Base-by-base conservation (phyloP, 2,888 invertebrate species). In the Danaus chrysippus region DNA sequence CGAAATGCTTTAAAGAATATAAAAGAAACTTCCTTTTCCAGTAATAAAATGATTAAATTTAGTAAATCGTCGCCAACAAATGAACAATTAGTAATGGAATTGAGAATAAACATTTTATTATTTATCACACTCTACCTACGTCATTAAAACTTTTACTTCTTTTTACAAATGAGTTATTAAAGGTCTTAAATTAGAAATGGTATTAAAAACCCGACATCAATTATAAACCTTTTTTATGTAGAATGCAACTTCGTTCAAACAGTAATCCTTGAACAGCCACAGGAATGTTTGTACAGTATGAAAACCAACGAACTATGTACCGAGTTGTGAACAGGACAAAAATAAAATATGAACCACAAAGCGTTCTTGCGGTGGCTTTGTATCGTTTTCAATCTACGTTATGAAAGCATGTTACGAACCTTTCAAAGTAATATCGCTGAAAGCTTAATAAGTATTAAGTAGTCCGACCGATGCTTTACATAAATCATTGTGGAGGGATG, bases 301-400 rank as follows among this genome's bases (percentile, higher is more conserved):
- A 73, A 71, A 71, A 72, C 69, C 69, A 54, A 68, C 70, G 59
- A 71, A 76, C 71, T 76, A 74, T 76, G 72, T 67, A 74, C 76
- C 71, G 70, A 73, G 69, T 70, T 70, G 69, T 73, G 71, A 73
- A 81, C 78, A 78, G 74, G 71, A 75, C 73, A 73, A 75, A 77
- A 77, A 79, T 83, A 82, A 86, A 88, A 86, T 84, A 84, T 83
- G 76, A 74, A 79, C 82, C 83, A 81, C 84, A 86, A 83, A 86
- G 86, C 85, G 82, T 83, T 84, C 85, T 83, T 86, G 87, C 72
- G 87, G 87, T 73, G 71, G 82, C 85, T 87, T 86, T 87, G 87
- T 84, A 84, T 83, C 82, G 83, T 77, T 83, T 84, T 82, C 82
- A 85, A 86, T 84, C 84, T 84, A 79, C 81, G 80, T 85, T 85